Evolutionary conservation across 2,113 vertebrate species (phyloP), one percentile per base, ranked within the genome.

Genomic region (Paradoxurus hermaphroditus): DNA sequence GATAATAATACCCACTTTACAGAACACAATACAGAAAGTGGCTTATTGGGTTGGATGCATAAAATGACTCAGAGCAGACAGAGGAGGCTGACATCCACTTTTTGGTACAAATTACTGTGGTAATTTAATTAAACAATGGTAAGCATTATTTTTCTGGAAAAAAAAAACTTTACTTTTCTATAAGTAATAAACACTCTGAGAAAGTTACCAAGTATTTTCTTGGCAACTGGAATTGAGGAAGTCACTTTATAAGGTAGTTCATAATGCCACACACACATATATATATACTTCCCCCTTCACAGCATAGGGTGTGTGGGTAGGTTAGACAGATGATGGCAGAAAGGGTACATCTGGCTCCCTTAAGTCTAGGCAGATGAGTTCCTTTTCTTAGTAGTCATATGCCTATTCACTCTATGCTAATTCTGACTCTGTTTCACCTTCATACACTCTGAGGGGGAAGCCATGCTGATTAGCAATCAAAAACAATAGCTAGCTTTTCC

Each of bases 241-340:
- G 21, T 56, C 11, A 79, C 85, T 85, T 89, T 44, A 36, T 23
- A 63, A 92, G 46, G 49, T 25, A 77, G 13, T 6, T 67, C 65
- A 56, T 13, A 65, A 34, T 62, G 46, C 2, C 27, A 23, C 13
- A 11, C 1, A 53, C 16, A 53, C 5, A 53, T 18, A 5, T 11
- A n/a, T 5, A 16, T 19, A 82, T 27, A 59, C 21, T 44, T 16
- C 25, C 34, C 44, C 36, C 51, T 34, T 18, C 3, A 21, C 1
- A 11, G 10, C 3, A 31, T 0, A 2, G 36, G 3, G 1, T 62
- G 2, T n/a, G 12, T 19, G 36, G 4, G 5, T 7, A 27, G 29
- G 8, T 44, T 59, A 25, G 21, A 18, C 4, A 65, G 83, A 18
- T 36, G 56, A 36, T 29, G 3, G 36, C 56, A 79, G 31, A 51